Percentiles rank a stretch among this genome's conserved stretches.
These are phyloP conservation scores for Ptychobarbus kaznakovi DNA, from an alignment of 2,797 vertebrate species.

Conservation along the genomic window DNA sequence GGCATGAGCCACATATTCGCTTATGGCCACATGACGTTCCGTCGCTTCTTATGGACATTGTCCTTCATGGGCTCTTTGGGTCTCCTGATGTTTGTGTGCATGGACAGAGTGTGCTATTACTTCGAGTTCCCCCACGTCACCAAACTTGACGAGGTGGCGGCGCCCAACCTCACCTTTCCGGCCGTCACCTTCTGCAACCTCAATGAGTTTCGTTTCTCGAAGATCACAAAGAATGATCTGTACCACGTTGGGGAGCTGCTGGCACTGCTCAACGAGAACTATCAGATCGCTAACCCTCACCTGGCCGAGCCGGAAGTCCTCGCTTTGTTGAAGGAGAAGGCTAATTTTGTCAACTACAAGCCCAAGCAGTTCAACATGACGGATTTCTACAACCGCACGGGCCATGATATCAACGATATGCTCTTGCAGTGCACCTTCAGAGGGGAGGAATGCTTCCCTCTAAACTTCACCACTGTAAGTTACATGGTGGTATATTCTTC, in stretches of 20 bases:
- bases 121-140: slow-evolving; percentile 85
- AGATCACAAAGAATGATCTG: slow-evolving; percentile 87
- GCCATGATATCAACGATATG: slow-evolving; percentile 88
- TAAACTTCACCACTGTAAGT: slow-evolving; percentile 90
- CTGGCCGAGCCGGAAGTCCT: slow-evolving; percentile 85
- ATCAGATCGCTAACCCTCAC: slow-evolving; percentile 85
- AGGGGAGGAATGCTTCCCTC: slow-evolving; percentile 78
- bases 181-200: slow-evolving; percentile 90
- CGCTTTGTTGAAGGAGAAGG: slow-evolving; percentile 85
- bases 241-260: slow-evolving; percentile 89
- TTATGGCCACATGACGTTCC: slow-evolving; percentile 87
- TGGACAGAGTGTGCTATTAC: slow-evolving; percentile 87
- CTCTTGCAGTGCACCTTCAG: slow-evolving; percentile 89
- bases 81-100: slow-evolving; percentile 84
- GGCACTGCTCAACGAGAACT: slow-evolving; percentile 85
- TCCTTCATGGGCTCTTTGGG: slow-evolving; percentile 85
- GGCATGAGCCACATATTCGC: slow-evolving; percentile 90
- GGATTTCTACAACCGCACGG: slow-evolving; percentile 90
- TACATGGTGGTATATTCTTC: slow-evolving; percentile 46
- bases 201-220: slow-evolving; percentile 90
- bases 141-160: slow-evolving; percentile 84
- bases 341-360: slow-evolving; percentile 88
- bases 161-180: slow-evolving; percentile 87
- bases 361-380: slow-evolving; percentile 91
- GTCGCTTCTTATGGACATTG: slow-evolving; percentile 85